These are phyloP conservation scores for Osmoderma eremita DNA, from an alignment of 2,888 invertebrate species.

Conservation along the genomic window DNA sequence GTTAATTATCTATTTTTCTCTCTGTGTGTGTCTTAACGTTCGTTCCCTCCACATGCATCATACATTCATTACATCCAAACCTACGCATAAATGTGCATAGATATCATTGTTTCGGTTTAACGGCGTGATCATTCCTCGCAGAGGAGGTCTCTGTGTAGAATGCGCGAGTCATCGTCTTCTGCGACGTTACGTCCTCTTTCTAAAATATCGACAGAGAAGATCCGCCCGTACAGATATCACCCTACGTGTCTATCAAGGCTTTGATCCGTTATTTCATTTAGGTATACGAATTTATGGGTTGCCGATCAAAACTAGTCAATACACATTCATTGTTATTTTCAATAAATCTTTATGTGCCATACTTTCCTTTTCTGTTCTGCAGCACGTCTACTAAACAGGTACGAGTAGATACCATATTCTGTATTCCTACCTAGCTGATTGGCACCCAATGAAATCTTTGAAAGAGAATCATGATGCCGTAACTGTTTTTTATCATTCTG, in stretches of 20 bases:
- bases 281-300: slow-evolving; percentile 37
- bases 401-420: no score
- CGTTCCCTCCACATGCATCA: not conserved
- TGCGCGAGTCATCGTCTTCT: slow-evolving; percentile 51
- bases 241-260: slow-evolving; percentile 28
- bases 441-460: no score
- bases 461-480: no score
- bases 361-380: slow-evolving; percentile 21
- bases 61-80: not conserved
- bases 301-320: slow-evolving; percentile 34
- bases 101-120: slow-evolving; percentile 26
- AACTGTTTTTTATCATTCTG: no score
- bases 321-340: slow-evolving; percentile 33
- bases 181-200: slow-evolving; percentile 36
- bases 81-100: slow-evolving; percentile 9
- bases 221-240: slow-evolving; percentile 44
- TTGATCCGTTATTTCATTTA: slow-evolving; percentile 40
- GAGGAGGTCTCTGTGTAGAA: slow-evolving; percentile 50
- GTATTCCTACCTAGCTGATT: no score
- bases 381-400: slow-evolving; percentile 1
- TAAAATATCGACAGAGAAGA: slow-evolving; percentile 36
- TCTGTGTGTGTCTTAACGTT: no score
- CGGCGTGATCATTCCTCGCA: slow-evolving; percentile 44
- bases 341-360: slow-evolving; percentile 17
- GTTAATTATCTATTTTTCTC: no score